A percentile compares a stretch with the other conserved stretches of the same genome.
Conservation (phyloP, 2,888 invertebrate genomes). For the Ommatoiulus sabulosus region DNA sequence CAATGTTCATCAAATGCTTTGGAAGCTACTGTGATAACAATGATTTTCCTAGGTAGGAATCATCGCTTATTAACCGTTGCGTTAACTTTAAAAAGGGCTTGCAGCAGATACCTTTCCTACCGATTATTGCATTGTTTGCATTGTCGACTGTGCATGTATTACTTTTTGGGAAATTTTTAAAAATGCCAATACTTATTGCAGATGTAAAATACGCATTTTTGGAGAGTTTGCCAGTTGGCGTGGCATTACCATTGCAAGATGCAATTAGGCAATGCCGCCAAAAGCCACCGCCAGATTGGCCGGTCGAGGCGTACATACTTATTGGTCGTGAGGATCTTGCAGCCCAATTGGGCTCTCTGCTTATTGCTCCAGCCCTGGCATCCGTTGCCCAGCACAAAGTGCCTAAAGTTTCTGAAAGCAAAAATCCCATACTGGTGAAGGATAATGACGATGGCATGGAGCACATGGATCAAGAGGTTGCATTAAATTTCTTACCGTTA, state of each 20-base stretch:
- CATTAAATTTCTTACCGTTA: neutral
- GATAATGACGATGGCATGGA: slow-evolving; percentile 78
- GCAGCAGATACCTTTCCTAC: no score
- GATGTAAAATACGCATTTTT: slow-evolving; percentile 78
- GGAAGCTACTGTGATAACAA: slow-evolving; percentile 48
- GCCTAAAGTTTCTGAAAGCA: slow-evolving; percentile 20
- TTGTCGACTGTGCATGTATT: no score
- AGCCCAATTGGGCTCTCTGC: slow-evolving; percentile 58
- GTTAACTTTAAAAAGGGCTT: no score
- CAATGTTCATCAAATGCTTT: neutral
- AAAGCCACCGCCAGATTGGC: slow-evolving; percentile 80
- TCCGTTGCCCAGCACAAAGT: slow-evolving; percentile 38
- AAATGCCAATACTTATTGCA: slow-evolving; percentile 63
- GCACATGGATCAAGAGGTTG: slow-evolving; percentile 69
- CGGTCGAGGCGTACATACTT: slow-evolving; percentile 77
- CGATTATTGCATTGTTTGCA: no score
- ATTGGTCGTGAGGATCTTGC: slow-evolving; percentile 79
- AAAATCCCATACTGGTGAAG: slow-evolving; percentile 51
- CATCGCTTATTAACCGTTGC: neutral
- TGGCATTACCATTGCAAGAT: slow-evolving; percentile 77
- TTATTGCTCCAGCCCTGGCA: neutral
- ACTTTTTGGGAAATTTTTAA: no score
- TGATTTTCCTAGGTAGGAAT: slow-evolving; percentile 47
- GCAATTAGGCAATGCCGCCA: slow-evolving; percentile 78
- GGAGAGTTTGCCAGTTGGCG: slow-evolving; percentile 78